These are phyloP conservation scores for Papilio glaucus DNA, from an alignment of 1,140 invertebrate genomes.

Conservation along the genomic window DNA sequence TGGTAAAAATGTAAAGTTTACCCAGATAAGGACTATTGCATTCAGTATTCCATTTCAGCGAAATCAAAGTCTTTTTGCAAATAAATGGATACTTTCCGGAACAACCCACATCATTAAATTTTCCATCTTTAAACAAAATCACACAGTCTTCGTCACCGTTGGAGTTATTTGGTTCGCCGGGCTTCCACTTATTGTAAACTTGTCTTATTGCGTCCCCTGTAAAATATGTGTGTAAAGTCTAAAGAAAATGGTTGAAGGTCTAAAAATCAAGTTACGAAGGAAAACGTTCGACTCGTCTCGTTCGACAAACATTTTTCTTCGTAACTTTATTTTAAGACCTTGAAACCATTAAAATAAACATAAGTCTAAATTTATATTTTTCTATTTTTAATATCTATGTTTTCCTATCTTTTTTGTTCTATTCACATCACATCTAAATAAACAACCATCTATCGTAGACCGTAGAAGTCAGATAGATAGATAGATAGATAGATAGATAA, in stretches of 20 bases:
- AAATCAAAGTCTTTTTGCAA: conserved; percentile 64
- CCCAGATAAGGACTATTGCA: conserved; percentile 66
- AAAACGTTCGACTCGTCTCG: no score
- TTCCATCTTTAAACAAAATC: conserved; percentile 49
- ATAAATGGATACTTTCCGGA: conserved; percentile 57
- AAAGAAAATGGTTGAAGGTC: background rate
- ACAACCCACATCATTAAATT: conserved; percentile 62
- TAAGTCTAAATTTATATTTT: no score
- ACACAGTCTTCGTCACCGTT: conserved; percentile 64
- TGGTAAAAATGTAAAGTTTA: no score
- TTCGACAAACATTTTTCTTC: no score
- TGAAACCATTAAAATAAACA: no score
- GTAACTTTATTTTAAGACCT: background rate
- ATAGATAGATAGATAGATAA: no score
- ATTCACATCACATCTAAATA: no score
- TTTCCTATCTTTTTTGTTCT: no score
- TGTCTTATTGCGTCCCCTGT: conserved; percentile 58
- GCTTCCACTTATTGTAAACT: conserved; percentile 62
- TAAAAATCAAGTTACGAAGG: no score
- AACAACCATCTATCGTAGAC: no score
- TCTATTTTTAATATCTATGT: no score
- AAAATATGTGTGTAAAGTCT: background rate
- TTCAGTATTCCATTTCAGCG: conserved; percentile 60
- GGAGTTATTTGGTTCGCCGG: conserved; percentile 65
- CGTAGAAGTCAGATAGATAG: no score